Evolutionary conservation across 2,797 vertebrate genomes (phyloP), one percentile per base, ranked within the genome.

Genomic region (Phoeniculus purpureus): DNA sequence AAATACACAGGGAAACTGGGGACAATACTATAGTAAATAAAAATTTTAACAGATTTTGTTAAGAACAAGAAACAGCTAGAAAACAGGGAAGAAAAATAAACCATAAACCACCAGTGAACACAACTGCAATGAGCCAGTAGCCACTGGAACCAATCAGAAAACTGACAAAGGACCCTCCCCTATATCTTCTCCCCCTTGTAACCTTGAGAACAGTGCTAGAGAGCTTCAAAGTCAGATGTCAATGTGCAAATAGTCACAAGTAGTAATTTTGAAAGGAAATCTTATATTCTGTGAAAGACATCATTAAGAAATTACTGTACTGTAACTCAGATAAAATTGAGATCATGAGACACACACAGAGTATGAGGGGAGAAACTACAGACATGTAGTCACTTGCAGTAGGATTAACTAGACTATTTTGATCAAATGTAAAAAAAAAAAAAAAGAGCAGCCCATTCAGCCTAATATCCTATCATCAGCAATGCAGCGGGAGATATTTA

Each of bases 401-500:
- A 75, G 26, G 47, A 45, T n/a, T 26, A 34, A 45, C n/a, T 15
- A n/a, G 9, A 75, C 25, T 52, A 59, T 15, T 21, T 17, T 75
- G 16, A 20, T 45, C n/a, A n/a, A n/a, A n/a, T n/a, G n/a, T n/a
- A n/a, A n/a, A n/a, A n/a, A n/a, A n/a, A n/a, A n/a, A n/a, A n/a
- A n/a, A n/a, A n/a, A n/a, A n/a, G n/a, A n/a, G n/a, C n/a, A 76
- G 32, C 22, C 22, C 19, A 22, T 72, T 9, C 37, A 22, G 15
- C 7, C 12, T 26, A 43, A 6, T 43, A 15, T 15, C 21, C 7
- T 37, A 1, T 48, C 37, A 50, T 16, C 0, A 0, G 32, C 47
- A 50, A 5, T 32, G 29, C 12, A 64, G 20, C 12, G 29, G 31
- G 21, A 71, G 20, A 12, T 45, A 4, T 59, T 84, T 64, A 19